Evolutionary conservation across 2,797 vertebrate species (phyloP), one percentile per base, ranked within the genome.

Genomic region (Tenualosa thibaudeaui): DNA sequence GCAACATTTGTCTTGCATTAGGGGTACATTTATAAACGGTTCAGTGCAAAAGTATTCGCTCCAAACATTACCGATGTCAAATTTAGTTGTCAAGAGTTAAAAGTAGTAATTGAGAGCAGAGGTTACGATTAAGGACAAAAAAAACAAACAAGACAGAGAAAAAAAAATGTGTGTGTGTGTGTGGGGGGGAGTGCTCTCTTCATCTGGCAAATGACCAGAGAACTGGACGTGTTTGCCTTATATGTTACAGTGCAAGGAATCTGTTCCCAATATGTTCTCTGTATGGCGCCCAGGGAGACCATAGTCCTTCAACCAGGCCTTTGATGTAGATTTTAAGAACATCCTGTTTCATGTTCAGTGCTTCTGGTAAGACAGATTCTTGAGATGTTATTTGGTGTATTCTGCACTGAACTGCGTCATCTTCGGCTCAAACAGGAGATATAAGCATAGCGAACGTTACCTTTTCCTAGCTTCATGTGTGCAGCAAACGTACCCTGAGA

Each of bases 1-100:
- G 86, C 71, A 90, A 92, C 93, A 93, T 94, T 94, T 93, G 92
- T 93, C 89, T 92, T 89, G 86, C 81, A 92, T 94, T 94, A 90
- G 68, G 81, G 83, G 88, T 88, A 84, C 88, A 91, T 90, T 90
- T 88, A 65, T 87, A 86, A 89, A 89, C 83, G 71, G 86, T 85
- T 84, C 85, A 89, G 86, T 87, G 87, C 81, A 85, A 87, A 88
- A 89, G 85, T 86, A 87, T 87, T 90, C 82, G 83, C 86, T 86
- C 87, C 81, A 86, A 91, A 93, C 1, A 78, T 93, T 89, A 91
- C 86, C 85, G 56, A 85, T 90, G 92, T 93, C 89, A 93, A 90
- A 94, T 93, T 88, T 92, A 90, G 89, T 89, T 92, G 91, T 92
- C 91, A 91, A 81, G 82, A 82, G 84, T 88, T 91, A 92, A 87